These are phyloP conservation scores for Bos javanicus DNA, from an alignment of 2,113 vertebrate genomes.

Conservation along the genomic window DNA sequence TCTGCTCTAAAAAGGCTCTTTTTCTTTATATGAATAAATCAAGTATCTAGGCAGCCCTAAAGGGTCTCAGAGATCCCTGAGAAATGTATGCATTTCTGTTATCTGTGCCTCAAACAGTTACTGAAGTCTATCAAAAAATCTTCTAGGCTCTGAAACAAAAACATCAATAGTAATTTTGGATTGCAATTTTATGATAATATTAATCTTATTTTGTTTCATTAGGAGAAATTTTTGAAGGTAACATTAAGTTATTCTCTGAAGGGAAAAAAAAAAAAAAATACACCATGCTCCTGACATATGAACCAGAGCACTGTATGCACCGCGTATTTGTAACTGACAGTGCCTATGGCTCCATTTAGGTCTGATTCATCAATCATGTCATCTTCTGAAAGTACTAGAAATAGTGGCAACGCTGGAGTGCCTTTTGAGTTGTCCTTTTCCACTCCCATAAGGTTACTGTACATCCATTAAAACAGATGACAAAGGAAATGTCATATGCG, in stretches of 20 bases:
- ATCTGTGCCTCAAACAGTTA: background rate
- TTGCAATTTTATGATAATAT: background rate
- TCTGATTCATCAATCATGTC: constrained; percentile 54
- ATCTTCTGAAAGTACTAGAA: constrained; percentile 54
- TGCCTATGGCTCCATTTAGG: constrained; percentile 45
- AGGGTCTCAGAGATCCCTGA: background rate
- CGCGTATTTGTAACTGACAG: constrained; percentile 49
- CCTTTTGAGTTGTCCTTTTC: constrained; percentile 36
- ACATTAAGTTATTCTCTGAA: constrained; percentile 1
- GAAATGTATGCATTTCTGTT: background rate
- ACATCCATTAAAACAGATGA: constrained; percentile 60
- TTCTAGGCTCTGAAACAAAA: background rate
- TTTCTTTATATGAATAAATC: background rate
- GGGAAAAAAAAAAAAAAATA: background rate
- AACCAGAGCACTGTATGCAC: constrained; percentile 16
- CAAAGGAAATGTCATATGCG: constrained; percentile 56
- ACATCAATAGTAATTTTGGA: background rate
- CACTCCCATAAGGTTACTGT: constrained; percentile 49
- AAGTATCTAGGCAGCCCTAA: background rate
- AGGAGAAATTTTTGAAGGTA: background rate
- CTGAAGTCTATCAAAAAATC: background rate
- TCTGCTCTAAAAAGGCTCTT: background rate
- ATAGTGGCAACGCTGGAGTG: constrained; percentile 41
- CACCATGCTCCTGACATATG: constrained; percentile 6
- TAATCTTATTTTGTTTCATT: background rate